A percentile compares a stretch with the other conserved stretches of the same genome.
phyloP scores from a whole-genome alignment of 1,140 invertebrate species.

The Chlorops oryzae region DNA sequence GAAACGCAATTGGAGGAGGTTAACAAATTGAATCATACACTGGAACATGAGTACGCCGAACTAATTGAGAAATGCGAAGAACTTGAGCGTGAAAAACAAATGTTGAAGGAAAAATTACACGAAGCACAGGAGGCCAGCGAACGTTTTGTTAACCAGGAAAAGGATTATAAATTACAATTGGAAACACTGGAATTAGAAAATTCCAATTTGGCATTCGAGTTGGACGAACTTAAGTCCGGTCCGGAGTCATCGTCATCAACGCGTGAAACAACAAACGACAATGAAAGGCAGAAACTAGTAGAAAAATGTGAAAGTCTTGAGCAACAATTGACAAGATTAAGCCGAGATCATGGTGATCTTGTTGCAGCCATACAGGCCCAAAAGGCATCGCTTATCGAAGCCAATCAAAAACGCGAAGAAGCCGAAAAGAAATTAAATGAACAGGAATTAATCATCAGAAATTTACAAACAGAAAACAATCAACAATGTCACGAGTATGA shows the following conservation, averaged over 20 bases:
- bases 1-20: slow-evolving; percentile 57
- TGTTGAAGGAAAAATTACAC: slow-evolving; percentile 24
- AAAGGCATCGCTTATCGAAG: slow-evolving; percentile 11
- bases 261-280: slow-evolving; percentile 29
- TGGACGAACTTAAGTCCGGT: slow-evolving; percentile 49
- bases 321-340: slow-evolving; percentile 15
- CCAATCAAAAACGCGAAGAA: slow-evolving; percentile 10
- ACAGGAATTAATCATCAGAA: slow-evolving; percentile 3
- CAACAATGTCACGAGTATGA: too few relatives aligned
- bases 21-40: slow-evolving; percentile 49
- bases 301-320: slow-evolving; percentile 32
- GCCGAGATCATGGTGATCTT: slow-evolving; percentile 17
- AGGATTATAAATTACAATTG: slow-evolving; percentile 10
- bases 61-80: slow-evolving; percentile 41
- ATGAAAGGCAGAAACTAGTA: slow-evolving; percentile 34
- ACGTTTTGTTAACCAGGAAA: slow-evolving; percentile 3
- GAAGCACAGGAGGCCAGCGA: slow-evolving; percentile 17
- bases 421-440: slow-evolving; percentile 4
- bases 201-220: slow-evolving; percentile 22
- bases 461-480: too few relatives aligned
- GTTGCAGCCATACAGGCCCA: slow-evolving; percentile 16
- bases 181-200: slow-evolving; percentile 31
- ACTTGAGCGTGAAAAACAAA: slow-evolving; percentile 47
- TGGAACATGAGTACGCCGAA: slow-evolving; percentile 50
- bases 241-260: too few relatives aligned